Base-by-base conservation (phyloP, 2,888 invertebrate species). In the Branchinecta sandiegonensis region DNA sequence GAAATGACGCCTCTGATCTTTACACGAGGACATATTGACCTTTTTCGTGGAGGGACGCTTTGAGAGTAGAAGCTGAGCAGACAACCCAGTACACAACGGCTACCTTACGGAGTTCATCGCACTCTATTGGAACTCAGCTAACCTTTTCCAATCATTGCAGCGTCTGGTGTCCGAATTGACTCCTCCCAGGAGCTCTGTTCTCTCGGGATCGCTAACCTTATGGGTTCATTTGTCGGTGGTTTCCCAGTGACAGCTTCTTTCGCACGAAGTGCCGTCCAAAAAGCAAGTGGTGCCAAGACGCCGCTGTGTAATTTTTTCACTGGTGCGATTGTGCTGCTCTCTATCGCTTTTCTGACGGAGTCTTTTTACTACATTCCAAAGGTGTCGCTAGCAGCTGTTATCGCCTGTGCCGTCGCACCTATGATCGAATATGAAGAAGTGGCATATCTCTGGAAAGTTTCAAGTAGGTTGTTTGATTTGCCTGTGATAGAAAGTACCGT, bases 381-480 rank as follows among this genome's bases (percentile, higher is more conserved):
- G 77, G 84, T 93, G 10, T 84, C 89, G 7, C 80, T 94, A 73
- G 91, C 93, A 2, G 90, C 90, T 1, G 88, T 94, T 74, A 94
- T 94, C 75, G 90, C 94, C 73, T 88, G 90, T 47, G 94, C 94
- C 37, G 94, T 94, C 65, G 82, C 93, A 68, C 90, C 90, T 77
- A 92, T 92, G 91, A 86, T 92, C 14, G 91, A 92, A 77, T 87
- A 89, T 71, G 86, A 87, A 77, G 90, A 92, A 67, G 81, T 92
- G 67, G 65, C 64, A 65, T 67, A 64, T 5, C 63, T 69, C 65
- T 69, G 69, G 69, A 68, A 50, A 56, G 64, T 37, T 47, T 14
- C 67, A 64, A 47, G 69, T 69, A 69, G 37, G 37, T 37, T 37
- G 37, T 37, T 37, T 37, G 6, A 37, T 37, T 37, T 37, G 37